Conservation (phyloP, 2,113 vertebrate genomes). For the Hipposideros armiger region DNA sequence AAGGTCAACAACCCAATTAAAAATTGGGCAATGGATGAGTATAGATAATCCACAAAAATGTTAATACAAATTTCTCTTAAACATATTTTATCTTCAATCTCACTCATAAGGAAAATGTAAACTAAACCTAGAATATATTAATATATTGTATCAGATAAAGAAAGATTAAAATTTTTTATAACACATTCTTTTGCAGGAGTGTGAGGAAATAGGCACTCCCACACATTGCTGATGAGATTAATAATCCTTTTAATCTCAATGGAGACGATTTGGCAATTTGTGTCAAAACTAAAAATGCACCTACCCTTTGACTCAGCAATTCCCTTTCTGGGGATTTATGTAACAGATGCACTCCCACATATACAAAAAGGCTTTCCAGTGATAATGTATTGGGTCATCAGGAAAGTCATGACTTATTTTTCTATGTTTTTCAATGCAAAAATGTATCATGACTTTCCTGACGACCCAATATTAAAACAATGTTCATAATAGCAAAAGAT, state of each 20-base stretch:
- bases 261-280: slow-evolving; percentile 49
- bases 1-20: slow-evolving; percentile 40
- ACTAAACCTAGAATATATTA: slow-evolving; percentile 11
- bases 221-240: slow-evolving; percentile 1
- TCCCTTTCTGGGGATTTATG: slow-evolving; percentile 5
- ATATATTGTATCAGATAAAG: background rate
- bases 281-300: slow-evolving; percentile 34
- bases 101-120: slow-evolving; percentile 19
- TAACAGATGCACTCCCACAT: background rate
- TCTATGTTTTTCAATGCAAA: too few relatives aligned
- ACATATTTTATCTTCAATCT: slow-evolving; percentile 8
- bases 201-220: background rate
- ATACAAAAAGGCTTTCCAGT: slow-evolving; percentile 4
- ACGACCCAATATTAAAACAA: background rate
- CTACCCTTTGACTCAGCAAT: slow-evolving; percentile 10
- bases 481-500: slow-evolving; percentile 13
- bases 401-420: too few relatives aligned
- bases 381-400: background rate
- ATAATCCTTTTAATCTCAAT: background rate
- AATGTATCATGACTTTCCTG: too few relatives aligned
- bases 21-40: background rate
- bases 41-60: background rate
- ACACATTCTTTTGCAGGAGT: background rate
- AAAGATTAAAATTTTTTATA: slow-evolving; percentile 16
- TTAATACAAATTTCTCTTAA: slow-evolving; percentile 39